phyloP scores from a whole-genome alignment of 1,140 invertebrate species.

The Rhagoletis zephyria region DNA sequence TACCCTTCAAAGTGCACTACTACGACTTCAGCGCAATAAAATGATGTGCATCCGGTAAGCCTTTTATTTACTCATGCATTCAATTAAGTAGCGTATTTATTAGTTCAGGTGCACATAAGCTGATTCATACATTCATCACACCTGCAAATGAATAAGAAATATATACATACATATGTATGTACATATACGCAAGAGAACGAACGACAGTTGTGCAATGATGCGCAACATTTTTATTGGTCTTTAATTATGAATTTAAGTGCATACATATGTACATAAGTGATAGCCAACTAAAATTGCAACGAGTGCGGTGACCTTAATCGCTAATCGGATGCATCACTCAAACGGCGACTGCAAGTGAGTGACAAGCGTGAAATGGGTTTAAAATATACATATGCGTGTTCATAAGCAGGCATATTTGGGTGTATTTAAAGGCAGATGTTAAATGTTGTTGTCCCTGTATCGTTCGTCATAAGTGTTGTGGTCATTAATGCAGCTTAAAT shows the following conservation, averaged over 20 bases:
- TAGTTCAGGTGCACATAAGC: background rate
- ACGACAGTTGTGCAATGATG: background rate
- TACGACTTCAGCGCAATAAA: background rate
- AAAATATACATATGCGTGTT: background rate
- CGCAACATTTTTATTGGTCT: constrained; percentile 22
- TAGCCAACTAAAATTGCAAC: background rate
- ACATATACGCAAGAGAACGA: too few species aligned
- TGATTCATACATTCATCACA: background rate
- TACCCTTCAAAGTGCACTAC: background rate
- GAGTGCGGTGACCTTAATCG: constrained; percentile 13
- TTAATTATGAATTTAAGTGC: constrained; percentile 19
- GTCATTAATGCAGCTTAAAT: background rate
- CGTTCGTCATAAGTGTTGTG: background rate
- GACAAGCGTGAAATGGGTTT: background rate
- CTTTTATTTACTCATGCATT: constrained; percentile 28
- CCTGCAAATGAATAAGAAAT: background rate
- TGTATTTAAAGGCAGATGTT: too few species aligned
- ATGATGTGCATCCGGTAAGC: background rate
- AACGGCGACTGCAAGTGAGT: background rate
- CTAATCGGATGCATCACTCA: background rate
- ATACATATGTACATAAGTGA: background rate
- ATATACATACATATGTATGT: background rate
- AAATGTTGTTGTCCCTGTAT: background rate
- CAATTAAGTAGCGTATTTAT: background rate
- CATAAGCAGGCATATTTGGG: background rate